These are phyloP conservation scores for Capreolus pygargus DNA, from an alignment of 2,113 vertebrate species.

Conservation along the genomic window DNA sequence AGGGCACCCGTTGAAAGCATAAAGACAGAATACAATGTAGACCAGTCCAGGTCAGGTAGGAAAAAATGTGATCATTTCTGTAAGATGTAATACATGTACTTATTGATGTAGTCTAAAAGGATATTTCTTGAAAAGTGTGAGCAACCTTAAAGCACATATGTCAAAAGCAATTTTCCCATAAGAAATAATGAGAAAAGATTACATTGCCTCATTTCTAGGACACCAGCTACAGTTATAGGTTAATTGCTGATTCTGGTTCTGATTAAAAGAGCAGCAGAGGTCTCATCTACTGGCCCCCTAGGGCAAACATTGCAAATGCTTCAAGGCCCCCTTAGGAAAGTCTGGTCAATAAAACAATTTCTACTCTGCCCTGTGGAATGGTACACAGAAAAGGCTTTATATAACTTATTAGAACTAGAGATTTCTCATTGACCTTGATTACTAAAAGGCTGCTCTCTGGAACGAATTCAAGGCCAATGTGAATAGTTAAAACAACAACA, in stretches of 20 bases:
- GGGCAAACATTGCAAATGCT: conserved; percentile 36
- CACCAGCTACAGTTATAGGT: conserved; percentile 54
- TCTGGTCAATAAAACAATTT: conserved; percentile 39
- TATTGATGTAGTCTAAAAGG: not conserved
- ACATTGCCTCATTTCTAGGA: conserved; percentile 51
- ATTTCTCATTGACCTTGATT: conserved; percentile 16
- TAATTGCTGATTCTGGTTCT: conserved; percentile 61
- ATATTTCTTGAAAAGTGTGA: conserved; percentile 26
- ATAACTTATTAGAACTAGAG: not conserved
- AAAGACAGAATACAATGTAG: not conserved
- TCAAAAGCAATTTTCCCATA: conserved; percentile 46
- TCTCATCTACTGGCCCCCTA: not conserved
- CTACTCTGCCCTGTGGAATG: not conserved
- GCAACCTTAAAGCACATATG: conserved; percentile 8
- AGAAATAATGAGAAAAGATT: conserved; percentile 58
- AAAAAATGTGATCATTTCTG: not conserved
- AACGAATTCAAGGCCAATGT: not conserved
- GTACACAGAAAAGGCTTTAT: not conserved
- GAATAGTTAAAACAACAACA: not conserved
- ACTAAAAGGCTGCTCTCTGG: not conserved
- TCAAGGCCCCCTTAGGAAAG: conserved; percentile 1
- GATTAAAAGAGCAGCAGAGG: conserved; percentile 57
- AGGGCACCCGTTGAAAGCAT: not conserved
- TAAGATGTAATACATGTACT: not conserved
- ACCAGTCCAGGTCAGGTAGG: not conserved